phyloP scores from a whole-genome alignment of 2,797 vertebrate genomes.

The Anomalospiza imberbis region DNA sequence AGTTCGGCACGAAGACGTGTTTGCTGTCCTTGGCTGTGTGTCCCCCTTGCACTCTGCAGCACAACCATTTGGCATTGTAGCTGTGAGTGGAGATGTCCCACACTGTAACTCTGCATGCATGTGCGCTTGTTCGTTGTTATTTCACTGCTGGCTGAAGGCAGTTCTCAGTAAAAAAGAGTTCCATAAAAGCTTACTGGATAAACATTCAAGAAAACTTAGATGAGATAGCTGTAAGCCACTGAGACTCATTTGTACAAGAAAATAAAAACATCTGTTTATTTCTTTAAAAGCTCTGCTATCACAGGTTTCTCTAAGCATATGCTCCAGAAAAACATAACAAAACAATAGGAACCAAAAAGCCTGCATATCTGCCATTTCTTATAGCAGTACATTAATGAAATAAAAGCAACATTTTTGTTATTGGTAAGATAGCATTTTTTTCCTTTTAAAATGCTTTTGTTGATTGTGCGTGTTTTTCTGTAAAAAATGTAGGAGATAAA shows the following conservation, averaged over 20 bases:
- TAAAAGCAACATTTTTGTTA: not conserved
- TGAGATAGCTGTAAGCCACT: not conserved
- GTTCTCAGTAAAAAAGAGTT: not conserved
- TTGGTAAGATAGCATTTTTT: not conserved
- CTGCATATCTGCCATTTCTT: not conserved
- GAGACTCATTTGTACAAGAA: not conserved
- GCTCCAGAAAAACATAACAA: not conserved
- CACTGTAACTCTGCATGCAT: fast-evolving
- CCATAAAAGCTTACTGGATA: not conserved
- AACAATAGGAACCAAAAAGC: not conserved
- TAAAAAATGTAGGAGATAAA: not conserved
- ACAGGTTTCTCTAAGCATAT: not conserved
- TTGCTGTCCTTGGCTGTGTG: not conserved
- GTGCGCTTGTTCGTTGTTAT: not conserved
- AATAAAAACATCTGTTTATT: constrained; percentile 4
- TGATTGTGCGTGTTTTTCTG: not conserved
- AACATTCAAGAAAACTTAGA: not conserved
- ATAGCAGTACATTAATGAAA: not conserved
- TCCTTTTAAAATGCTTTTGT: not conserved
- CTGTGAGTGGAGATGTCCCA: not conserved
- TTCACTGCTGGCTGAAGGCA: not conserved
- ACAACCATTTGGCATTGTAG: not conserved
- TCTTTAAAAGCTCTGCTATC: not conserved
- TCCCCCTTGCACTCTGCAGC: not conserved
- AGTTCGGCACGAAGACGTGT: not conserved